phyloP scores from a whole-genome alignment of 1,140 invertebrate species.

The Bilobella aurantiaca region DNA sequence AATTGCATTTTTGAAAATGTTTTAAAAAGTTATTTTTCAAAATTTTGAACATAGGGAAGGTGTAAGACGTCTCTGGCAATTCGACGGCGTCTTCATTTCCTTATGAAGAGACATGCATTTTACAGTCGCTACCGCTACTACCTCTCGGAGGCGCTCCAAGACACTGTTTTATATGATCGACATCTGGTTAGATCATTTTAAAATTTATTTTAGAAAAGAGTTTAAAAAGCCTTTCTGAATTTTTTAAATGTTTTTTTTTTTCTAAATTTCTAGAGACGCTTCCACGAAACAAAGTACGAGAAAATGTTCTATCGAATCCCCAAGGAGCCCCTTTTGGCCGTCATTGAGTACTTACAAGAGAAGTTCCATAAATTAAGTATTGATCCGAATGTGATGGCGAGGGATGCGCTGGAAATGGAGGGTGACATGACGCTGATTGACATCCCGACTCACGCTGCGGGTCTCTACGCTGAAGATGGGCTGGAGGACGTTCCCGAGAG shows the following conservation, averaged over 20 bases:
- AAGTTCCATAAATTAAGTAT: neutral
- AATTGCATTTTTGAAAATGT: neutral
- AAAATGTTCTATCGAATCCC: neutral
- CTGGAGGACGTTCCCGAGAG: no score
- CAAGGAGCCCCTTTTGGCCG: neutral
- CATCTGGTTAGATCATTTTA: no score
- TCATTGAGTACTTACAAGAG: neutral
- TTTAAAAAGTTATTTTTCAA: neutral
- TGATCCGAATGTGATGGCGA: neutral
- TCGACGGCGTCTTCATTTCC: constrained; percentile 4
- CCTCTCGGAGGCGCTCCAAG: neutral
- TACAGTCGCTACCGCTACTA: constrained; percentile 1
- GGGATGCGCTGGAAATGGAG: neutral
- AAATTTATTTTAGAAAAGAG: neutral
- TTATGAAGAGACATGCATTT: constrained; percentile 4
- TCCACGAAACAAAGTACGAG: neutral
- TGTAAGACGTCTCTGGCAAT: constrained; percentile 6
- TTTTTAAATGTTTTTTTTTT: neutral
- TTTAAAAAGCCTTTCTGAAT: neutral
- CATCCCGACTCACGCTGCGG: no score
- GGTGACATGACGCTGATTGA: neutral
- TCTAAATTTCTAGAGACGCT: neutral
- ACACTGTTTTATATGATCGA: neutral
- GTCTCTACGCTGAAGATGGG: no score
- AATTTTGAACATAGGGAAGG: neutral